phyloP scores from a whole-genome alignment of 2,797 vertebrate species.

The Chiloscyllium punctatum region DNA sequence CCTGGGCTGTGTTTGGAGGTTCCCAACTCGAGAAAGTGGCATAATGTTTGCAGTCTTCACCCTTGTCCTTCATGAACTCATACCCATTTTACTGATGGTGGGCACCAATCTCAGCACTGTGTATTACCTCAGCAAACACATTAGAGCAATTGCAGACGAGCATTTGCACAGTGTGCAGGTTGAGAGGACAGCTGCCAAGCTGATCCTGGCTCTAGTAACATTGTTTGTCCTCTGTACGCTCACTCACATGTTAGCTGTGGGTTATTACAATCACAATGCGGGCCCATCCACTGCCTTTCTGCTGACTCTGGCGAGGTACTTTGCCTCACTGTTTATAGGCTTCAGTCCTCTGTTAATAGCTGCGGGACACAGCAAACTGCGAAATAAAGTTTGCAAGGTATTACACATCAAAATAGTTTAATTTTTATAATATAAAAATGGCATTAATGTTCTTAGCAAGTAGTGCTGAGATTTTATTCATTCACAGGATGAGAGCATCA shows the following conservation, averaged over 20 bases:
- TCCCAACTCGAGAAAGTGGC: conserved; percentile 56
- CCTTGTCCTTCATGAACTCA: conserved; percentile 62
- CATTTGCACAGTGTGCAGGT: conserved; percentile 54
- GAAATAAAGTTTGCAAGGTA: conserved; percentile 49
- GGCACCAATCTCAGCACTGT: conserved; percentile 62
- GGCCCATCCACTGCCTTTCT: conserved; percentile 57
- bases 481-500: too few species aligned
- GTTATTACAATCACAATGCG: conserved; percentile 65
- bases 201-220: conserved; percentile 62
- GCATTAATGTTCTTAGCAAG: background rate
- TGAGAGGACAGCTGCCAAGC: conserved; percentile 66
- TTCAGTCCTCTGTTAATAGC: conserved; percentile 71
- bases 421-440: background rate
- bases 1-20: conserved; percentile 68
- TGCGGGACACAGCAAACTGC: conserved; percentile 66
- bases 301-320: conserved; percentile 66
- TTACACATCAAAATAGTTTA: background rate
- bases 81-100: conserved; percentile 66
- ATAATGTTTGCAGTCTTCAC: conserved; percentile 59
- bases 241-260: conserved; percentile 65
- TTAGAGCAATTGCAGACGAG: conserved; percentile 52
- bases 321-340: conserved; percentile 64
- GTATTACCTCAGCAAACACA: conserved; percentile 60
- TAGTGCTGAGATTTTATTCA: background rate
- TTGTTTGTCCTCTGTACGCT: conserved; percentile 69